A percentile compares a stretch with the other conserved stretches of the same genome.
Conservation (phyloP, 2,888 invertebrate genomes). For the Amphipyra tragopoginis region DNA sequence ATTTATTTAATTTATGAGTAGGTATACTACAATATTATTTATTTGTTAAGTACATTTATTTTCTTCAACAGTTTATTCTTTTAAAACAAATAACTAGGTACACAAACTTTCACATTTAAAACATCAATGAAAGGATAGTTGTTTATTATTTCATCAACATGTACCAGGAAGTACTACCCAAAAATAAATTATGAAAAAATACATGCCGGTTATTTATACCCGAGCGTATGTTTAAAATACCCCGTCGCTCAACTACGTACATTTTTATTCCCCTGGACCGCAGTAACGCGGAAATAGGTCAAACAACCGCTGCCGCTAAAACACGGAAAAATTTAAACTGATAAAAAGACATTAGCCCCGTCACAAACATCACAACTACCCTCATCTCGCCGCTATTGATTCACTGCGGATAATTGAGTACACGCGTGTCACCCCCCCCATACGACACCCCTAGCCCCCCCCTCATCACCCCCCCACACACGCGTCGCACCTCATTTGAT, state of each 20-base stretch:
- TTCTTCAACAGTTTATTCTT: too few species aligned
- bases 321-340: slow-evolving; percentile 74
- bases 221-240: slow-evolving; percentile 35
- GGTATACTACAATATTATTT: too few species aligned
- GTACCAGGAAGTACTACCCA: slow-evolving; percentile 28
- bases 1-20: too few species aligned
- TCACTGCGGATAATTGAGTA: slow-evolving; percentile 90
- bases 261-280: slow-evolving; percentile 53
- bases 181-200: slow-evolving; percentile 52
- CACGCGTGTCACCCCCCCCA: slow-evolving; percentile 84
- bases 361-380: slow-evolving; percentile 86
- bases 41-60: too few species aligned
- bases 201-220: slow-evolving; percentile 41
- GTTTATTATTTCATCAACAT: neutral
- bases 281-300: slow-evolving; percentile 62
- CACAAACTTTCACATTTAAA: too few species aligned
- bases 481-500: slow-evolving; percentile 89
- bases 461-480: slow-evolving; percentile 68
- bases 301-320: slow-evolving; percentile 41
- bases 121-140: slow-evolving; percentile 12
- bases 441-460: slow-evolving; percentile 55
- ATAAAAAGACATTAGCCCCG: slow-evolving; percentile 80
- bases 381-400: slow-evolving; percentile 89
- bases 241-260: slow-evolving; percentile 46
- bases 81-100: too few species aligned